Evolutionary conservation across 2,888 invertebrate genomes (phyloP), one percentile per base, ranked within the genome.

Genomic region (Lissocephala sabroskyi): DNA sequence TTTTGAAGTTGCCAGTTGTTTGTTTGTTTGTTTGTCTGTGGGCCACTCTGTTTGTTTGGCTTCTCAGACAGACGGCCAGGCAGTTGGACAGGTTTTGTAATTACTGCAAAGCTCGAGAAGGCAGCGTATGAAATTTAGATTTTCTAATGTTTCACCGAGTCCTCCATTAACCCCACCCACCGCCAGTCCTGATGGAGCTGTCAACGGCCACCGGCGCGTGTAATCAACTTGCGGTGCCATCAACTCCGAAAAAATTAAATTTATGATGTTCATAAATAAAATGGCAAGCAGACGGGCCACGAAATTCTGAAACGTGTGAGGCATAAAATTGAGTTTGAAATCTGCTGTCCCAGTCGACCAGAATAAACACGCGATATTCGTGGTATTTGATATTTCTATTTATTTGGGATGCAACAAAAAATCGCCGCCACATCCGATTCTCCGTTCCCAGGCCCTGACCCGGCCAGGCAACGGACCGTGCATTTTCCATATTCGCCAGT

Each of bases 261-360:
- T 71, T 71, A 78, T 78, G 76, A 67, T 62, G 57, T 52, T 54
- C 76, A 73, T 71, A 78, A 71, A 75, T 75, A 73, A 65, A 63
- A 54, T 63, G 55, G 58, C 66, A 74, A 68, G 56, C 54, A 50
- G 39, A 43, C n/a, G 37, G 42, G 37, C 44, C 44, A 55, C 44
- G 28, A 41, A 41, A 16, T 35, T 49, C 44, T 45, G 53, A 54
- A 56, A 70, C 70, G 70, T 70, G 77, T 77, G 60, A 66, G 67
- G 70, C 70, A 70, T 70, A 77, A 47, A 66, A 63, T 70, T 50
- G 49, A 50, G 35, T 9, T 1, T 33, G 45, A 47, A 56, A 47
- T 48, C 41, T 33, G 35, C 4, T 35, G 7, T 23, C 7, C 7
- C 23, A 23, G 23, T 23, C 23, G 7, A 7, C 7, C 7, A 5